A percentile compares a stretch with the other conserved stretches of the same genome.
Conservation (phyloP, 2,797 vertebrate genomes). For the Acipenser ruthenus region DNA sequence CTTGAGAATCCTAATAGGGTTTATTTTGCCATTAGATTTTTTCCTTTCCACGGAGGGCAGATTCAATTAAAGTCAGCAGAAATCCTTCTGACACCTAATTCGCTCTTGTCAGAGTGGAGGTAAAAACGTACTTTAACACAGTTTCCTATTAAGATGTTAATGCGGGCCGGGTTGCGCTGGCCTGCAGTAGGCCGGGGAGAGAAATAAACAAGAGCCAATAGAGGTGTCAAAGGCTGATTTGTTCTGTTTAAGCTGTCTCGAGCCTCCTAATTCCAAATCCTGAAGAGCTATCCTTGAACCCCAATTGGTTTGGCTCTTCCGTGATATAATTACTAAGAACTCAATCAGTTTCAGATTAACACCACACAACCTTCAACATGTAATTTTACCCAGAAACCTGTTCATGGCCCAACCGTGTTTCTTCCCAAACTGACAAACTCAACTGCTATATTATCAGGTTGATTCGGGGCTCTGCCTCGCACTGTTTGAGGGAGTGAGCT, state of each 20-base stretch:
- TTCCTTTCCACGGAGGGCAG: constrained; percentile 70
- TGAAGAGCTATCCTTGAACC: not conserved
- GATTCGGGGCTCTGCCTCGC: too few relatives aligned
- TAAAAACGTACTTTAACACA: constrained; percentile 71
- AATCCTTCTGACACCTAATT: constrained; percentile 92
- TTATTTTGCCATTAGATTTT: constrained; percentile 85
- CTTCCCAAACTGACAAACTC: too few relatives aligned
- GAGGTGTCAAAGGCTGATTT: not conserved
- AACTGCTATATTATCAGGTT: too few relatives aligned
- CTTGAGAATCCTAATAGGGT: constrained; percentile 78
- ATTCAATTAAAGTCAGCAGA: constrained; percentile 90
- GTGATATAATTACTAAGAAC: too few relatives aligned
- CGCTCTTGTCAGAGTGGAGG: constrained; percentile 68
- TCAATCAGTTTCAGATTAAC: too few relatives aligned
- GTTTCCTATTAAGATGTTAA: constrained; percentile 87
- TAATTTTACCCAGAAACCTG: too few relatives aligned
- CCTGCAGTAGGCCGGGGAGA: constrained; percentile 10
- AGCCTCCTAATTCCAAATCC: not conserved
- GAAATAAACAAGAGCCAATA: constrained; percentile 23
- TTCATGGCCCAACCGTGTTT: too few relatives aligned
- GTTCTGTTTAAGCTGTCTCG: not conserved
- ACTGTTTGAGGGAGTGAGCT: too few relatives aligned
- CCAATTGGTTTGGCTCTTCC: too few relatives aligned
- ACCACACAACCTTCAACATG: too few relatives aligned
- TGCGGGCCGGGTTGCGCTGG: constrained; percentile 53